Evolutionary conservation across 2,888 invertebrate species (phyloP).

Genomic region (Dynastes maya): DNA sequence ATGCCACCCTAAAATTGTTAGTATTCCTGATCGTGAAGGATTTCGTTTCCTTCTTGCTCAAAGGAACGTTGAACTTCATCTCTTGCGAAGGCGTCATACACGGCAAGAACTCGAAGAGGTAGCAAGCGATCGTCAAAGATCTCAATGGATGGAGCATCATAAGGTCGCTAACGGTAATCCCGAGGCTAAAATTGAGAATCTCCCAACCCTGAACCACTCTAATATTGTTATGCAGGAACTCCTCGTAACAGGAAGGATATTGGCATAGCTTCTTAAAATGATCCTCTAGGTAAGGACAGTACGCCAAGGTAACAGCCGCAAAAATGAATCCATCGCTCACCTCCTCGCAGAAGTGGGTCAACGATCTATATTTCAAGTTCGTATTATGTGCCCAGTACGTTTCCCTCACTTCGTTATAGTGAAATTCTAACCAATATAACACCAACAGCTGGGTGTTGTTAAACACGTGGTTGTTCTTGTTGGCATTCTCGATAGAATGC

Average conservation of each 20-base stretch:
- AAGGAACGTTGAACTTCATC: slow-evolving; percentile 70
- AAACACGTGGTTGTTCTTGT: slow-evolving; percentile 29
- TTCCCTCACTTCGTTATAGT: slow-evolving; percentile 66
- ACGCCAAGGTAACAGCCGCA: slow-evolving; percentile 72
- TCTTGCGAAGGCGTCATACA: slow-evolving; percentile 71
- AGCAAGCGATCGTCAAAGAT: slow-evolving; percentile 74
- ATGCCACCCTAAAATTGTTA: slow-evolving; percentile 58
- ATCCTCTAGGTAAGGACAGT: slow-evolving; percentile 74
- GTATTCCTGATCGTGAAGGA: slow-evolving; percentile 69
- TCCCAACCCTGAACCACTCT: slow-evolving; percentile 74
- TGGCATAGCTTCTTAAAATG: slow-evolving; percentile 71
- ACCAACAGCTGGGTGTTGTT: slow-evolving; percentile 63
- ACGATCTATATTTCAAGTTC: background rate
- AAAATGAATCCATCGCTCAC: slow-evolving; percentile 75
- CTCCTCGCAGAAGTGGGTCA: slow-evolving; percentile 71
- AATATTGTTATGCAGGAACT: slow-evolving; percentile 75
- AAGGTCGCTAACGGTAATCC: slow-evolving; percentile 73
- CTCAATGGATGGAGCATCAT: slow-evolving; percentile 73
- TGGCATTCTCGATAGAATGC: background rate
- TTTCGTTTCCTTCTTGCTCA: slow-evolving; percentile 70
- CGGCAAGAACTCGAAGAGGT: slow-evolving; percentile 74
- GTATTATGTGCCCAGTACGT: slow-evolving; percentile 12
- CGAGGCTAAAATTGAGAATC: slow-evolving; percentile 73
- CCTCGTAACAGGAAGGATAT: slow-evolving; percentile 65
- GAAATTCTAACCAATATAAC: slow-evolving; percentile 68